Base-by-base conservation (phyloP, 2,797 vertebrate genomes). In the Anableps anableps region DNA sequence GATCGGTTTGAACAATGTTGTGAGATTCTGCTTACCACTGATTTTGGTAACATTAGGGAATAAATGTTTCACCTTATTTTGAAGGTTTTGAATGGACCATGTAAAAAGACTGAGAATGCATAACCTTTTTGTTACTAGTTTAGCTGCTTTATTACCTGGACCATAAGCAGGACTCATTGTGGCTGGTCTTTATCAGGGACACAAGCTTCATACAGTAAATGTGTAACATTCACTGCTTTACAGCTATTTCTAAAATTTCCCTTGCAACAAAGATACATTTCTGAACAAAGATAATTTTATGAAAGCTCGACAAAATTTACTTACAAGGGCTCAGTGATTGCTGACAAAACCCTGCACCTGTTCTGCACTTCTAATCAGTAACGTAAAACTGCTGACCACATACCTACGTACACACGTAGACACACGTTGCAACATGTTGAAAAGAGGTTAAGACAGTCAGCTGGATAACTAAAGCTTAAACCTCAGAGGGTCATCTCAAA, bases 391-490 rank as follows among this genome's bases (percentile, higher is more conserved):
- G 75, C 70, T 77, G 70, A 73, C 55, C 68, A 34, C 75, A 64
- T 36, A 45, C 55, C 26, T 71, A 34, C 75, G 34, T 26, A 58
- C 68, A 64, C 53, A 62, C 60, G 5, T 66, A 55, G 50, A 48
- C 71, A 62, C 55, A 38, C 47, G 31, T 73, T 51, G 74, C 75
- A 62, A 76, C 70, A 48, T 45, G 64, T 51, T 43, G 45, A 19
- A 36, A 62, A 19, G 21, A 77, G 73, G 73, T 68, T 45, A 75
- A 71, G 50, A 75, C 58, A 53, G 70, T 73, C 80, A 81, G 73
- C n/a, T 73, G 70, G 55, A 81, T 81, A 73, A 68, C 55, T 58
- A 26, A 62, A 58, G 3, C 53, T 68, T 29, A 29, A 72, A 60
- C 29, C 23, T 62, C 11, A 5, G 41, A 21, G 16, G 78, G 26